phyloP scores from a whole-genome alignment of 1,140 invertebrate genomes.

The Heterodera carotae region DNA sequence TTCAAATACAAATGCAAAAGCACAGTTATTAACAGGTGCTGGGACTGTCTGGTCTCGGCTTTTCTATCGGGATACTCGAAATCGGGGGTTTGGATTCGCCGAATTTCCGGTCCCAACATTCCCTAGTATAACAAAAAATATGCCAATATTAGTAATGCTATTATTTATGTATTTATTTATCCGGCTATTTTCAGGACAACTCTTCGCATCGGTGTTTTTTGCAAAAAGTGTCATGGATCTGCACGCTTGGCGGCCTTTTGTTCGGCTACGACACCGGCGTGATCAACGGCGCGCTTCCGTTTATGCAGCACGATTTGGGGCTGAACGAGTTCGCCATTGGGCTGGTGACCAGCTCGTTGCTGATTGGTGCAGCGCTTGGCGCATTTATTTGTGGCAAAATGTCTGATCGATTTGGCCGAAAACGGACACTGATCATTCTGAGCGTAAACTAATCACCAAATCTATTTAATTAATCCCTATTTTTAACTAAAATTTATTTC shows the following conservation, averaged over 20 bases:
- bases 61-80: too few species aligned
- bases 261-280: constrained; percentile 32
- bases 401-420: constrained; percentile 20
- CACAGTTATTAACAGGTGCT: too few species aligned
- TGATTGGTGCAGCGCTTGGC: constrained; percentile 27
- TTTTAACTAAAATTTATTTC: constrained; percentile 3
- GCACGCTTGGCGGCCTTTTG: constrained; percentile 26
- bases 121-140: too few species aligned
- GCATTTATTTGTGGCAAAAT: constrained; percentile 16
- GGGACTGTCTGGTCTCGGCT: too few species aligned
- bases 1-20: too few species aligned
- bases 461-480: too few species aligned
- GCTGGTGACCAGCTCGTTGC: constrained; percentile 19
- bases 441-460: background rate
- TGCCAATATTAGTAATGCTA: too few species aligned
- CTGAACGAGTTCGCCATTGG: constrained; percentile 24
- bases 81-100: too few species aligned
- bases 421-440: constrained; percentile 17
- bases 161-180: too few species aligned
- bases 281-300: constrained; percentile 27
- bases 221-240: constrained; percentile 31
- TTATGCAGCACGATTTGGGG: constrained; percentile 17
- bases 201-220: constrained; percentile 16
- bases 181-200: too few species aligned
- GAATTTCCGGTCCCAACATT: too few species aligned